phyloP scores from a whole-genome alignment of 1,140 invertebrate species.

The Theocolax elegans region DNA sequence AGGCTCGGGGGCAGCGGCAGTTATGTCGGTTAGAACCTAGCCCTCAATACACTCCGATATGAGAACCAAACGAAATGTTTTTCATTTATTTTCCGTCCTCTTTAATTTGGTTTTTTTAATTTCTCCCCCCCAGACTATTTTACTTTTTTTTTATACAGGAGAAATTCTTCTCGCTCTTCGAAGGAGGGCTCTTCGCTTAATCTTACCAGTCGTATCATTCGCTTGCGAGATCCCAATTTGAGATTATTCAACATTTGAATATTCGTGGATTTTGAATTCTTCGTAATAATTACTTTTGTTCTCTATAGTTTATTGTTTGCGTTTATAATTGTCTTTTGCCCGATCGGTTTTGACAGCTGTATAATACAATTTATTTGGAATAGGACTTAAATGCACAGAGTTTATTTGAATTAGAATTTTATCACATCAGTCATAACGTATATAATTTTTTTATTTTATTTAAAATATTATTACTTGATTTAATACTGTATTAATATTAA shows the following conservation, averaged over 20 bases:
- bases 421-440: too few relatives aligned
- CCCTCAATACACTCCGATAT: slow-evolving; percentile 9
- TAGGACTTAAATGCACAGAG: too few relatives aligned
- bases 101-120: background rate
- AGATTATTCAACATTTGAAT: slow-evolving; percentile 13
- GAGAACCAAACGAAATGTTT: slow-evolving; percentile 23
- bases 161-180: background rate
- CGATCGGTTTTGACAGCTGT: too few relatives aligned
- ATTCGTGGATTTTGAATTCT: slow-evolving; percentile 5
- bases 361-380: too few relatives aligned
- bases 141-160: background rate
- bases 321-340: too few relatives aligned
- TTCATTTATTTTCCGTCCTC: slow-evolving; percentile 31
- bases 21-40: slow-evolving; percentile 16
- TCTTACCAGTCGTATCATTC: slow-evolving; percentile 6
- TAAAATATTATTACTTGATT: too few relatives aligned
- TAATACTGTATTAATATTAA: too few relatives aligned
- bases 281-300: background rate
- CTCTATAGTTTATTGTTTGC: too few relatives aligned
- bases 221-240: slow-evolving; percentile 22
- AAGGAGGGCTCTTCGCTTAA: background rate
- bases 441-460: too few relatives aligned
- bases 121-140: background rate
- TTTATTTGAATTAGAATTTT: too few relatives aligned
- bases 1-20: slow-evolving; percentile 35